These are phyloP conservation scores for Cotesia chilonis DNA, from an alignment of 1,140 invertebrate genomes.

Conservation along the genomic window DNA sequence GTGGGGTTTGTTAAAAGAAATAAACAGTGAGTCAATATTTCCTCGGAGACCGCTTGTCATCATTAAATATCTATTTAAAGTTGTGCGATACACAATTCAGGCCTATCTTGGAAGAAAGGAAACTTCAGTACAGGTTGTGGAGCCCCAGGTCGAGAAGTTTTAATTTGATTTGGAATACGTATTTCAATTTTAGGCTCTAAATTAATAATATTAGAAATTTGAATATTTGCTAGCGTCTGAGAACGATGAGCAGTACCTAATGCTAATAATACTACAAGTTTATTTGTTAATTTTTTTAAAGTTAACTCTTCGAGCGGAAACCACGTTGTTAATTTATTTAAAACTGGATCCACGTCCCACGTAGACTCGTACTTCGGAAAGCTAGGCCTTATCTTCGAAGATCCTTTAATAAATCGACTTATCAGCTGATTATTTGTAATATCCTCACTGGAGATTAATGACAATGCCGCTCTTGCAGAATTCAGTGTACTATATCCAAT, in stretches of 20 bases:
- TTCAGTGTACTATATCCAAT: conserved; percentile 34
- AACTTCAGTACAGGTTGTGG: too few relatives aligned
- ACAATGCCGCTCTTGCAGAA: conserved; percentile 32
- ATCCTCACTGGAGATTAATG: conserved; percentile 19
- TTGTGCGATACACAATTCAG: too few relatives aligned
- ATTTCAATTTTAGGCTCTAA: conserved; percentile 10
- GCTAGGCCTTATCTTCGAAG: conserved; percentile 39
- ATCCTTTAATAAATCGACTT: conserved; percentile 43
- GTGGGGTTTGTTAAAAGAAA: too few relatives aligned
- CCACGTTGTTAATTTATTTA: conserved; percentile 31
- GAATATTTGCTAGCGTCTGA: conserved; percentile 37
- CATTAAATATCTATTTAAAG: too few relatives aligned
- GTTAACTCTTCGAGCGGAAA: conserved; percentile 26
- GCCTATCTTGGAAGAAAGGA: too few relatives aligned
- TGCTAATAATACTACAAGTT: conserved; percentile 41
- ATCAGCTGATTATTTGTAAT: conserved; percentile 35
- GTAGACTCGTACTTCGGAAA: conserved; percentile 42
- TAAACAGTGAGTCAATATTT: too few relatives aligned
- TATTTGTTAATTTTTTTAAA: conserved; percentile 38
- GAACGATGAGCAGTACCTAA: conserved; percentile 40
- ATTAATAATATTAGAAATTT: conserved; percentile 33
- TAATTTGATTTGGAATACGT: too few relatives aligned
- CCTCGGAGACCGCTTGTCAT: too few relatives aligned
- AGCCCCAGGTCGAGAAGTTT: too few relatives aligned
- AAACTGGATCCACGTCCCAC: conserved; percentile 41